Base-by-base conservation (phyloP, 2,888 invertebrate species). In the Stenoptilia bipunctidactyla region DNA sequence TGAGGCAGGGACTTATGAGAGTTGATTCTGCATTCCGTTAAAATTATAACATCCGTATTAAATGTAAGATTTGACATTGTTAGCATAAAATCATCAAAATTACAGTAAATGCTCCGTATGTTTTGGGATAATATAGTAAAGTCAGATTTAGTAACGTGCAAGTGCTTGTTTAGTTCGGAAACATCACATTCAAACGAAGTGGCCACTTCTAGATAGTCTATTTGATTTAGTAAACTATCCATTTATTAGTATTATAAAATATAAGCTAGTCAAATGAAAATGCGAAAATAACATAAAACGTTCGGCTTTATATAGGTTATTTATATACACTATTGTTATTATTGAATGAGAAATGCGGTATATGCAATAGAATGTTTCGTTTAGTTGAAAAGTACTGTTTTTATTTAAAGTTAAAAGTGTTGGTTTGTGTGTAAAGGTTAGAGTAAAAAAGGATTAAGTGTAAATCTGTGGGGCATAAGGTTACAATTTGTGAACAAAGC, bases 1-100 rank as follows among this genome's bases (percentile, higher is more conserved):
- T n/a, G 12, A 14, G 42, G 37, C 14, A 42, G 14, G 12, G 36
- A 15, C 34, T 43, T 43, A 36, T 40, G 20, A 6, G n/a, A 9
- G 12, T 36, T 10, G 8, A 40, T 12, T 1, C 38, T 3, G 30
- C 43, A 43, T 34, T 43, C 43, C 1, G 40, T 43, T n/a, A 43
- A 27, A 15, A 43, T 27, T 12, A 43, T 15, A 10, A 43, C 25
- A 34, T 43, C 43, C 1, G 15, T 15, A 1, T 40, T 14, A 9
- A 36, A 36, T 10, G 12, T 36, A 10, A 40, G 12, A 1, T 36
- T 2, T 9, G 43, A 33, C 1, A 43, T 9, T 1, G 8, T 12
- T 15, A 40, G n/a, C 9, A 30, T 13, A 12, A 43, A 27, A 20
- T 43, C 43, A 13, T 34, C 36, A n/a, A 39, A 15, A 15, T 40